Conservation (phyloP, 1,140 invertebrate genomes). For the Drosophila arizonae region DNA sequence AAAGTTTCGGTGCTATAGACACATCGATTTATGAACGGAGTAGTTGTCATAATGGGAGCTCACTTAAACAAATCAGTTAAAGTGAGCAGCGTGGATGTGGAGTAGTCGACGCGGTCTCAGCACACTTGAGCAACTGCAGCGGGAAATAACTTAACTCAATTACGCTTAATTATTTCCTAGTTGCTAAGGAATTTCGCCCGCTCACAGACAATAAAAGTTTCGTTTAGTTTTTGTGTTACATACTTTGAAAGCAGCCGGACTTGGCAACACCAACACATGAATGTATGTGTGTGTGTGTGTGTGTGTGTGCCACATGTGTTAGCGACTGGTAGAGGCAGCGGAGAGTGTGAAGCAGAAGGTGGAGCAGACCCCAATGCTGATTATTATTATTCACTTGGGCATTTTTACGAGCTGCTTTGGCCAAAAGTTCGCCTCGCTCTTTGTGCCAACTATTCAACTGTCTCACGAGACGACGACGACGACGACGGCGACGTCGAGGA, state of each 20-base stretch:
- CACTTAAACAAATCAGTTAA: constrained; percentile 54
- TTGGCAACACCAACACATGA: constrained; percentile 2
- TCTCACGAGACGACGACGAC: constrained; percentile 53
- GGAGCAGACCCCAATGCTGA: constrained; percentile 59
- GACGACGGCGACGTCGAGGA: constrained; percentile 5
- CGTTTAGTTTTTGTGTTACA: constrained; percentile 70
- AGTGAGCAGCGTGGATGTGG: constrained; percentile 4
- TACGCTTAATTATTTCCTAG: constrained; percentile 82
- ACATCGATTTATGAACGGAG: constrained; percentile 20
- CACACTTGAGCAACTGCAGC: constrained; percentile 52
- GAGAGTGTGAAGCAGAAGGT: not conserved
- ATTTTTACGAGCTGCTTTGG: constrained; percentile 82
- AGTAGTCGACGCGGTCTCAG: constrained; percentile 5
- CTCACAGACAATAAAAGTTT: constrained; percentile 77
- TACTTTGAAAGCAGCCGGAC: constrained; percentile 44
- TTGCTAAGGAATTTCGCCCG: constrained; percentile 71
- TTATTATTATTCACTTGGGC: constrained; percentile 82
- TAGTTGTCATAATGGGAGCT: constrained; percentile 16
- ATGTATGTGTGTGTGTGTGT: constrained; percentile 30
- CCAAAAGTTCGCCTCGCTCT: constrained; percentile 70
- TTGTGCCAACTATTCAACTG: constrained; percentile 68
- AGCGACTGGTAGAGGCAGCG: not conserved
- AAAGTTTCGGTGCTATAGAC: not conserved
- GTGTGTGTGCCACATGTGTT: constrained; percentile 56
- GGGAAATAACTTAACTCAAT: constrained; percentile 81